These are phyloP conservation scores for Ochropacha duplaris DNA, from an alignment of 2,888 invertebrate species.

Conservation along the genomic window DNA sequence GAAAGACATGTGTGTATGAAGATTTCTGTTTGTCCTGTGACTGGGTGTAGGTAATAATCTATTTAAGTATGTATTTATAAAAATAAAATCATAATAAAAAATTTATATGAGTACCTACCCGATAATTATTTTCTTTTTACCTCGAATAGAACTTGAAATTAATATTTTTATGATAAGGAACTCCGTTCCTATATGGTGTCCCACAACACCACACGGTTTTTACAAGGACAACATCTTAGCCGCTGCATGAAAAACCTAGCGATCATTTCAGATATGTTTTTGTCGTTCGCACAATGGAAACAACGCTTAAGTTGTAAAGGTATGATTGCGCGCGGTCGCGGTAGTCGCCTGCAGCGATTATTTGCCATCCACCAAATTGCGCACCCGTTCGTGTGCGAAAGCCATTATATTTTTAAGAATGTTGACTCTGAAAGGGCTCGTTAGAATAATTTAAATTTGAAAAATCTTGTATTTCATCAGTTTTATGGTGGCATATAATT, in stretches of 20 bases:
- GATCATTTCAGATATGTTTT: background rate
- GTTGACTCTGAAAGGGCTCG: conserved; percentile 43
- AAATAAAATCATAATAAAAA: too few relatives aligned
- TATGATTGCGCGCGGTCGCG: conserved; percentile 58
- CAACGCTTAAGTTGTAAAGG: conserved; percentile 35
- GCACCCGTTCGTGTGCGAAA: conserved; percentile 59
- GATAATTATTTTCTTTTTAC: too few relatives aligned
- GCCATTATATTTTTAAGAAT: conserved; percentile 45
- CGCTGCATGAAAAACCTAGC: background rate
- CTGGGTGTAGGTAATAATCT: too few relatives aligned
- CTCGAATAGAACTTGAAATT: too few relatives aligned
- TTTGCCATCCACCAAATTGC: conserved; percentile 79
- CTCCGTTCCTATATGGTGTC: too few relatives aligned
- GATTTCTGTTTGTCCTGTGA: too few relatives aligned
- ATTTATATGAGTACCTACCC: too few relatives aligned
- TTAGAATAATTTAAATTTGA: conserved; percentile 33
- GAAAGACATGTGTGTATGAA: too few relatives aligned
- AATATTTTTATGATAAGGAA: too few relatives aligned
- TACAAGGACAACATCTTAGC: too few relatives aligned
- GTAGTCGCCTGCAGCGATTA: conserved; percentile 66
- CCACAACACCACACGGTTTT: too few relatives aligned
- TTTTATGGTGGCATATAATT: background rate
- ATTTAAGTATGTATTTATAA: too few relatives aligned
- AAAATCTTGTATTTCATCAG: conserved; percentile 5
- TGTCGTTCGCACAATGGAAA: conserved; percentile 38